Evolutionary conservation across 2,888 invertebrate species (phyloP).

Genomic region (Hesperia comma): DNA sequence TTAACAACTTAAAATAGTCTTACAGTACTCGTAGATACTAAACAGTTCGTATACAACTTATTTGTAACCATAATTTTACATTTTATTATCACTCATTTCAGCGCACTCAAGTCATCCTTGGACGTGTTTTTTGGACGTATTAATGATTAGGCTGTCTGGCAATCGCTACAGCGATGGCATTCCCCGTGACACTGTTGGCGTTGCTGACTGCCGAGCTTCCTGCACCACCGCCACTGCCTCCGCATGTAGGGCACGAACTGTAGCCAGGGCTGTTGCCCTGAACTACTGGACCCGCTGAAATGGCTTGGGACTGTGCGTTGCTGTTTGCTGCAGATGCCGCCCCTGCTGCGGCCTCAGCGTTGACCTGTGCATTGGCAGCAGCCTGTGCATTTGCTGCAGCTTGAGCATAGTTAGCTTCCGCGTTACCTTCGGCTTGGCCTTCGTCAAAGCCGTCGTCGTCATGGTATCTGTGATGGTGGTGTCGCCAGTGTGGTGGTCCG

Average conservation of each 20-base stretch:
- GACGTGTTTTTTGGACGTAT: background rate
- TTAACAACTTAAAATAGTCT: too few relatives aligned
- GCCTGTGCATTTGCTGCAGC: slow-evolving; percentile 1
- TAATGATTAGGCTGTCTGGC: slow-evolving; percentile 36
- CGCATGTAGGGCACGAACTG: slow-evolving; percentile 37
- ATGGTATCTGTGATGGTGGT: slow-evolving; percentile 35
- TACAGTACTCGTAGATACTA: too few relatives aligned
- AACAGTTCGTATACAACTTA: too few relatives aligned
- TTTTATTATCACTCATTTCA: too few relatives aligned
- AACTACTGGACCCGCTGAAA: slow-evolving; percentile 10
- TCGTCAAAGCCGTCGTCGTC: slow-evolving; percentile 29
- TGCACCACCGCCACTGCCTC: slow-evolving; percentile 22
- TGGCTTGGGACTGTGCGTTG: slow-evolving; percentile 20
- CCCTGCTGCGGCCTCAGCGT: slow-evolving; percentile 12
- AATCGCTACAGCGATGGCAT: slow-evolving; percentile 55
- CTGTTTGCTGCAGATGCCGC: background rate
- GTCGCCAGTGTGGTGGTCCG: slow-evolving; percentile 42
- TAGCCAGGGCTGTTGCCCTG: slow-evolving; percentile 7
- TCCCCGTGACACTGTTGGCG: slow-evolving; percentile 53
- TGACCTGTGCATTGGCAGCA: background rate
- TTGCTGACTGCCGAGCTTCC: slow-evolving; percentile 53
- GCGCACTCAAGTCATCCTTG: too few relatives aligned
- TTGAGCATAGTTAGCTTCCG: slow-evolving; percentile 22
- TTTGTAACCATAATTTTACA: too few relatives aligned
- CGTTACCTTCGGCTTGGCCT: slow-evolving; percentile 4